A percentile compares a stretch with the other conserved stretches of the same genome.
Conservation (phyloP, 2,113 vertebrate genomes). For the Aleadryas rufinucha region DNA sequence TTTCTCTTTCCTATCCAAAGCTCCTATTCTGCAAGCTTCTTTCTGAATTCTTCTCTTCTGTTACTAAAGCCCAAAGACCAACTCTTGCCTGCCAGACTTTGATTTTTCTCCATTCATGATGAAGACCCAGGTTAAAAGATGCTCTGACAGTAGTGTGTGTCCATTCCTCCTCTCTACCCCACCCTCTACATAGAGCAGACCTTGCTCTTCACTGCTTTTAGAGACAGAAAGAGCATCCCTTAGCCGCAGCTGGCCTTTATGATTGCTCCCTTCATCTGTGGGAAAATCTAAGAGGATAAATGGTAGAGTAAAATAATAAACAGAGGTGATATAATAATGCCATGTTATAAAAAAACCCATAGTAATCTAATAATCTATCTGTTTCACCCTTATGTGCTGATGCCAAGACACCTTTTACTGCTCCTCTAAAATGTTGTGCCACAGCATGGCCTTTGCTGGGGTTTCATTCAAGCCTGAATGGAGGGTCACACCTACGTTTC, state of each 20-base stretch:
- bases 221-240: not conserved
- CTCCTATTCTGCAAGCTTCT: not conserved
- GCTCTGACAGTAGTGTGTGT: not conserved
- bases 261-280: not conserved
- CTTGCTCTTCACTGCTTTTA: not conserved
- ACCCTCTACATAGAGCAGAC: not conserved
- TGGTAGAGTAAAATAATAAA: not conserved
- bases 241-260: not conserved
- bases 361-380: not conserved
- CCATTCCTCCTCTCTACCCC: not conserved
- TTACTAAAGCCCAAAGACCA: not conserved
- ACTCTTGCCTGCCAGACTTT: not conserved
- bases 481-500: not conserved
- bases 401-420: not conserved
- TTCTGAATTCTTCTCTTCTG: not conserved
- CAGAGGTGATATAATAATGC: not conserved
- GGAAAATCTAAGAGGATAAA: not conserved
- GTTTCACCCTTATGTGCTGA: not conserved
- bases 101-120: not conserved
- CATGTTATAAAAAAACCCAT: rapidly evolving
- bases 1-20: not conserved
- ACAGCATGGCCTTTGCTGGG: not conserved
- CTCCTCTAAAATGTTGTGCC: not conserved
- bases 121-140: not conserved
- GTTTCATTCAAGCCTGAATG: not conserved